Evolutionary conservation across 64 coral and sea anemone genomes (phyloP).

Genomic region (Dendrophyllia cribrosa): DNA sequence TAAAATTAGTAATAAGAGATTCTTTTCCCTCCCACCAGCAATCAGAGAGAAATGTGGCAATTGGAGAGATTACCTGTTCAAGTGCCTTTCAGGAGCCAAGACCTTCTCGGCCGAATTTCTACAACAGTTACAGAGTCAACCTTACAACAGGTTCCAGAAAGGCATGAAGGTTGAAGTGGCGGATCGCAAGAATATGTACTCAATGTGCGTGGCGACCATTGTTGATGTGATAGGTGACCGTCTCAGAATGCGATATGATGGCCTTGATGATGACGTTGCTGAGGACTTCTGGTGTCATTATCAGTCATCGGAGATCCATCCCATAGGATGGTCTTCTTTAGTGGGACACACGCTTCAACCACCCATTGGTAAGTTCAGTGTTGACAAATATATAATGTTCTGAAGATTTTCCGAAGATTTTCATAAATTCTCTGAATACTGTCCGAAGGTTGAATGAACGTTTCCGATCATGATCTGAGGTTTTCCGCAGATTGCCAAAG

Average conservation of each 20-base stretch:
- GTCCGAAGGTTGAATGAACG: too few relatives aligned
- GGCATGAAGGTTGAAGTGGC: conserved; percentile 99
- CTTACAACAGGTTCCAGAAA: conserved; percentile 92
- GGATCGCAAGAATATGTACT: conserved; percentile 98
- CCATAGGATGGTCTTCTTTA: conserved; percentile 97
- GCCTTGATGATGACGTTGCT: conserved; percentile 86
- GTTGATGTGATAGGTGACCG: conserved; percentile 98
- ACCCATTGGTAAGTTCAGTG: conserved; percentile 77
- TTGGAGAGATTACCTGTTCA: conserved; percentile 97
- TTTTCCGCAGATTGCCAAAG: too few relatives aligned
- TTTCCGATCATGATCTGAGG: too few relatives aligned
- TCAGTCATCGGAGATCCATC: conserved; percentile 96
- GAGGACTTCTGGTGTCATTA: conserved; percentile 99
- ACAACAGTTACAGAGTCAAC: conserved; percentile 71
- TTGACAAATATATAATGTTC: neutral
- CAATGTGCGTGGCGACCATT: conserved; percentile 98
- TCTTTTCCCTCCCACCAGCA: conserved; percentile 35
- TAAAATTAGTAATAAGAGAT: too few relatives aligned
- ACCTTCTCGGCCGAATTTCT: conserved; percentile 99
- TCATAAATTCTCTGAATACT: too few relatives aligned
- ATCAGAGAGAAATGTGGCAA: conserved; percentile 89
- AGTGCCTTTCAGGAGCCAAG: conserved; percentile 97
- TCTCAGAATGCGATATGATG: conserved; percentile 93
- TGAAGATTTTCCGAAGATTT: neutral
- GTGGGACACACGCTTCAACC: conserved; percentile 94